Base-by-base conservation (phyloP, 1,140 invertebrate genomes). In the Hyposmocoma kahamanoa region DNA sequence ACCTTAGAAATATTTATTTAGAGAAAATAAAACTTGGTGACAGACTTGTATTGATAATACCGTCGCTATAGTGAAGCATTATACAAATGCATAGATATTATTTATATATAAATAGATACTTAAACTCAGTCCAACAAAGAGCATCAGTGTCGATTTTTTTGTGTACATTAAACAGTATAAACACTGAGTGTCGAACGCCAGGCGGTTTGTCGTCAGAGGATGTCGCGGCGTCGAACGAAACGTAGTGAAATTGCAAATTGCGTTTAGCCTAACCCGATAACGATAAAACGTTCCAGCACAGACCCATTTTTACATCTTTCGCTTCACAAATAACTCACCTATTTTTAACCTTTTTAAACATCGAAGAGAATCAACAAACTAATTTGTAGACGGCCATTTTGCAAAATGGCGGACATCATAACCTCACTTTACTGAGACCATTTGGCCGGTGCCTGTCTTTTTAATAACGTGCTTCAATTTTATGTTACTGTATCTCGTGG, bases 391-490 rank as follows among this genome's bases (percentile, higher is more conserved):
- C 64, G 45, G 57, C 68, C 63, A 64, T 73, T 68, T 62, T 51
- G 56, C 62, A 69, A 72, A 59, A 69, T 69, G 63, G 59, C 62
- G 58, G 45, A 43, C 64, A 65, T 72, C 62, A 73, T 72, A 67
- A 62, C 68, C 57, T 62, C 54, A 65, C 64, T 77, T 77, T 73
- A 75, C 72, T 56, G 63, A 66, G 59, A 68, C 67, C 70, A 76
- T 82, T 79, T 77, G 75, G 73, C 73, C 60, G 51, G 53, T 63
- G 67, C 64, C 63, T 64, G 62, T 75, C 72, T 79, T 79, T 82
- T 82, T 79, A 75, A 77, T 75, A 67, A 67, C 65, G 68, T 79
- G 62, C 67, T 79, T 82, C 68, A 79, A 73, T 81, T 81, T 81
- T 70, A 81, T 73, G 69, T 65, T 62, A 62, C 63, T 68, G 64